Conservation (phyloP, 2,113 vertebrate genomes). For the Marcusenius ussheri region DNA sequence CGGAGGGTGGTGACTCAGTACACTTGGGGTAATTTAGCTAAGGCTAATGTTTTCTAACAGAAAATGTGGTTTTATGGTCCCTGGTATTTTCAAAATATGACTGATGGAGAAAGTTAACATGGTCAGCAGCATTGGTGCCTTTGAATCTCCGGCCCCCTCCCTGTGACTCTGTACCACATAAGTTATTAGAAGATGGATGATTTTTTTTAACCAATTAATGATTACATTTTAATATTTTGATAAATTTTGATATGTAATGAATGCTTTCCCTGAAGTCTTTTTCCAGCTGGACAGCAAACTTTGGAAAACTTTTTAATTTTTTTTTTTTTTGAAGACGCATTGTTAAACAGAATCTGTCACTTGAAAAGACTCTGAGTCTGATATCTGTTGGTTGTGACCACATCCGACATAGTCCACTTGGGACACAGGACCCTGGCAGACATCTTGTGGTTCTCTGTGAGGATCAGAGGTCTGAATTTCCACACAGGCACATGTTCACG, state of each 20-base stretch:
- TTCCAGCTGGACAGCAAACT: background rate
- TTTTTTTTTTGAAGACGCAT: background rate
- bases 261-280: background rate
- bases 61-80: background rate
- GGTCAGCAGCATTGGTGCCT: background rate
- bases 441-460: background rate
- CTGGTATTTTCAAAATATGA: background rate
- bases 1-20: background rate
- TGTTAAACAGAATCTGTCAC: background rate
- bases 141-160: background rate
- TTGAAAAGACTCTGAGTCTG: background rate
- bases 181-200: background rate
- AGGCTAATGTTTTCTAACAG: background rate
- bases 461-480: background rate
- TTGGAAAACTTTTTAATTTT: background rate
- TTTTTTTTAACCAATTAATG: no score
- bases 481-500: background rate
- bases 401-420: background rate
- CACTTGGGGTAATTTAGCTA: background rate
- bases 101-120: background rate
- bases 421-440: background rate
- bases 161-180: background rate
- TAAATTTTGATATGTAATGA: background rate
- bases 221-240: no score
- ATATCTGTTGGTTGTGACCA: background rate